These are phyloP conservation scores for Platysternon megacephalum DNA, from an alignment of 2,113 vertebrate genomes.

Conservation along the genomic window DNA sequence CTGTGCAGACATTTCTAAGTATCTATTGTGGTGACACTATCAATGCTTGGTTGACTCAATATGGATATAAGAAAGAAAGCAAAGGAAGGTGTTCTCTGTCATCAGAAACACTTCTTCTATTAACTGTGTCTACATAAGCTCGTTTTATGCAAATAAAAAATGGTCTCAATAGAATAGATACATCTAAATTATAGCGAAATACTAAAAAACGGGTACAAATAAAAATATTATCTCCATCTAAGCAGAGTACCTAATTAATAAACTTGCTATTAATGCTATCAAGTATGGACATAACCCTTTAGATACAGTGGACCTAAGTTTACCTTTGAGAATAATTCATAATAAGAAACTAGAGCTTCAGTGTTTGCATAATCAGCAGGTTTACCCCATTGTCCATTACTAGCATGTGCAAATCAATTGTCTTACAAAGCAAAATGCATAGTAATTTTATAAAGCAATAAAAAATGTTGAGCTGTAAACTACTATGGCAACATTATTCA, in stretches of 20 bases:
- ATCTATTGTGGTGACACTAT: neutral
- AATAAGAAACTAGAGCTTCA: neutral
- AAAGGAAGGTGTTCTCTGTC: neutral
- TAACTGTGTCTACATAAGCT: neutral
- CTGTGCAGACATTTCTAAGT: neutral
- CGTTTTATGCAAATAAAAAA: neutral
- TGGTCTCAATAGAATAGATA: neutral
- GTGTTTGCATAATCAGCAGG: neutral
- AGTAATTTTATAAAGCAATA: neutral
- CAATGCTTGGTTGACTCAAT: neutral
- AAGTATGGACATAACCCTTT: conserved; percentile 19
- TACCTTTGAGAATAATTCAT: conserved; percentile 41
- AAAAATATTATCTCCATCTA: neutral
- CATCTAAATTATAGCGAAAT: neutral
- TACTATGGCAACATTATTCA: neutral
- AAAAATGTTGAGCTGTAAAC: neutral
- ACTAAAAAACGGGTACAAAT: neutral
- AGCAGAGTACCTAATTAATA: neutral
- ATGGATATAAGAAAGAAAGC: neutral
- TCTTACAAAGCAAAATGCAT: neutral
- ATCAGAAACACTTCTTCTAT: neutral
- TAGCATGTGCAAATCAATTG: neutral
- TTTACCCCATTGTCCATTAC: neutral
- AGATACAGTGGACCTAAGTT: neutral
- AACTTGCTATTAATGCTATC: neutral